Base-by-base conservation (phyloP, 2,888 invertebrate species). In the Rambutsinella grinnellia region DNA sequence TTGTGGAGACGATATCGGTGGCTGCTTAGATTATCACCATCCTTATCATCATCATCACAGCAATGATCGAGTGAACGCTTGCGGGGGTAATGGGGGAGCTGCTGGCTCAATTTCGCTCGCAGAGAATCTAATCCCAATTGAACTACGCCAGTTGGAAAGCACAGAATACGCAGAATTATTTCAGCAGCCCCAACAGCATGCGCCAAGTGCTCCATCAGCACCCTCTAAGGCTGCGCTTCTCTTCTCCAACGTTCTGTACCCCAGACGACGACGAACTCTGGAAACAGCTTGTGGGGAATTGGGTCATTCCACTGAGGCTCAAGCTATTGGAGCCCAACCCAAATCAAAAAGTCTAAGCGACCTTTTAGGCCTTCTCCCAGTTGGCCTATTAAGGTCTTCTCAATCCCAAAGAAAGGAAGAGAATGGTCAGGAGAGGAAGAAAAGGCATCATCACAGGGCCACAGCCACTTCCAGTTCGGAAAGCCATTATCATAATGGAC, bases 331-430 rank as follows among this genome's bases (percentile, higher is more conserved):
- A 10, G 79, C 74, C n/a, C 83, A 84, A 58, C 88, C 93, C 62
- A 95, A 95, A 86, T 95, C 94, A 3, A 91, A 93, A 85, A 94
- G 94, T 86, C 89, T 95, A 82, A 93, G 93, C 70, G 94, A 94
- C 85, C 94, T 95, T 76, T 90, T 93, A 23, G 83, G 84, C n/a
- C 72, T 85, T 6, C 72, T 85, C 24, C 81, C 85, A 63, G 93
- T 93, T 81, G 80, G 82, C 10, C 89, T 91, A 66, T 92, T 93
- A 84, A 90, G 92, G 81, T 76, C 79, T 3, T 90, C 90, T 6
- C 62, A 60, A 3, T 24, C 36, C 17, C 17, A 54, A 1, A 61
- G 44, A 27, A 19, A 51, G 1, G 36, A 36, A 2, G 62, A 75
- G 27, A 63, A 60, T 51, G 63, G 21, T 27, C 47, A 56, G 28